Base-by-base conservation (phyloP, 2,113 vertebrate species). In the Geococcyx californianus region DNA sequence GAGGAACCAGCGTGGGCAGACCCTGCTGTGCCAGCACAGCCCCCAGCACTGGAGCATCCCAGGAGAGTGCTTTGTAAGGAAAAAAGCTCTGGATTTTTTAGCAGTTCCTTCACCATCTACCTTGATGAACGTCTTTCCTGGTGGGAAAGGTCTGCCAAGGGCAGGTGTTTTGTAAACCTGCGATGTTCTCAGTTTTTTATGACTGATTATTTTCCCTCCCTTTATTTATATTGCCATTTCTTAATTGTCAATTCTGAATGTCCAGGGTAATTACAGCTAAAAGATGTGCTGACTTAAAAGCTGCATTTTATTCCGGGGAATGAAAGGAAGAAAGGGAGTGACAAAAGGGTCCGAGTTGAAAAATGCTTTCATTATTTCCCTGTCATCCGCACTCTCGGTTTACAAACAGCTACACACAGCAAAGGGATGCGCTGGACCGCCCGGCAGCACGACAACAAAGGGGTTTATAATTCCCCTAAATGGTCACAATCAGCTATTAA, bases 331-430 rank as follows among this genome's bases (percentile, higher is more conserved):
- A 49, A 47, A 47, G 47, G 24, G 68, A 72, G 44, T 20, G 68
- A 86, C 80, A 58, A 58, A 92, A 92, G 60, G 80, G 34, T 58
- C 64, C 23, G 55, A 67, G 62, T 73, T 90, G 92, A 82, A 62
- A 95, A 88, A 90, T 15, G 51, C 83, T 94, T 58, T 88, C 82
- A 80, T 80, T 86, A 60, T 94, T 93, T 78, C 47, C 60, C 86
- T 80, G 87, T 87, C 82, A 52, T 31, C 73, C 67, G 68, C 21
- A 16, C 73, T 72, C 63, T 19, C 13, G 7, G 9, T 89, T 91
- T 86, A 47, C 87, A 81, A 89, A 94, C 93, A 92, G 70, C 91
- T 33, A 29, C 87, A 19, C 33, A 3, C 23, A 25, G 78, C 1
- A 1, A 25, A n/a, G 73, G 91, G 89, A 24, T 0, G 9, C 7